Evolutionary conservation across 1,140 invertebrate species (phyloP), one percentile per base, ranked within the genome.

Genomic region (Drosophila mayri): DNA sequence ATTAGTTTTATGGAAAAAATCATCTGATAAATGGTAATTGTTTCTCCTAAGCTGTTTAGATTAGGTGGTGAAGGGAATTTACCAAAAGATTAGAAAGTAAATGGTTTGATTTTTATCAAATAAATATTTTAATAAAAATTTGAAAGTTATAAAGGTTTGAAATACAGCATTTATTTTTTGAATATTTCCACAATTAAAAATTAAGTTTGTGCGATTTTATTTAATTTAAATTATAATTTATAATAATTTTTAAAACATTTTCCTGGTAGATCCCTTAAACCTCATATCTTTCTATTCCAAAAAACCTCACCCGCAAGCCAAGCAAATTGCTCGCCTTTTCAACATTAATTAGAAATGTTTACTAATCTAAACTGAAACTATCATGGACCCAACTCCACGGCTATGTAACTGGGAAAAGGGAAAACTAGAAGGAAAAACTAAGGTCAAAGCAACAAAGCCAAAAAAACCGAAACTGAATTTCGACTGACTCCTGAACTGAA

Each of bases 341-440:
- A 77, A 80, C 64, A 70, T 81, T 85, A 85, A 85, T 85, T 85
- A 77, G 50, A 87, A 86, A 85, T 74, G 67, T 85, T 76, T 44
- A 52, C 68, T 75, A 75, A 85, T 77, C 59, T 58, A 62, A 81
- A 52, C 50, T 44, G 47, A 59, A 64, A 37, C 60, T 65, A 68
- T 57, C 47, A 63, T 38, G 43, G 32, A 73, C 46, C 63, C 37
- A 65, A 38, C 68, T 46, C 52, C 44, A 35, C 10, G 28, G 16
- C 28, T 40, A 25, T 72, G 50, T 46, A 46, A n/a, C 35, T 35
- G 25, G 65, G 47, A 40, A 59, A 59, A 25, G 11, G 12, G 49
- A 30, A 30, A 57, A 44, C 18, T 55, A 10, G 28, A 38, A 43
- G 32, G 20, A 67, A 47, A 66, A 63, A 63, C 64, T 74, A 78